These are phyloP conservation scores for Temnothorax unifasciatus DNA, from an alignment of 2,888 invertebrate genomes.

Conservation along the genomic window DNA sequence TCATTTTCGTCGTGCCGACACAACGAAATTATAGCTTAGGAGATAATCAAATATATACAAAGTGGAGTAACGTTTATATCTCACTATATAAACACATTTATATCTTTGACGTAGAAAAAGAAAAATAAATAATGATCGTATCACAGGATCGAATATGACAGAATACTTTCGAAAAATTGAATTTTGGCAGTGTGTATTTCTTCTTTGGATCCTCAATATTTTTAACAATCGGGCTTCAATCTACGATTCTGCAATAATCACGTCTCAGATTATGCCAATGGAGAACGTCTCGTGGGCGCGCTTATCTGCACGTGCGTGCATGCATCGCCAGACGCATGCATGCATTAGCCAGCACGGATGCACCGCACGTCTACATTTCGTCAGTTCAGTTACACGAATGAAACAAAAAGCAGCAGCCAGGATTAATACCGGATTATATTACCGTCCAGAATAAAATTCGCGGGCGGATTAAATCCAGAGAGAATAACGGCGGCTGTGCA, in stretches of 20 bases:
- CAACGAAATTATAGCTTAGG: background rate
- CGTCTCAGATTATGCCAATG: background rate
- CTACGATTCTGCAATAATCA: background rate
- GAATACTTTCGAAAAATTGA: background rate
- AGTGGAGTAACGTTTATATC: background rate
- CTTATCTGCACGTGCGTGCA: conserved; percentile 1
- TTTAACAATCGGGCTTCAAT: background rate
- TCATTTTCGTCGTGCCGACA: conserved; percentile 6
- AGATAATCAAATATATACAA: conserved; percentile 1
- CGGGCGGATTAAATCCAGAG: conserved; percentile 54
- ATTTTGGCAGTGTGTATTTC: background rate
- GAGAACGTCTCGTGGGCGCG: background rate
- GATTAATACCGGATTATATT: conserved; percentile 60
- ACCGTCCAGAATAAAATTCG: conserved; percentile 50
- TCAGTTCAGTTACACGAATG: conserved; percentile 27
- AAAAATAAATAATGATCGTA: background rate
- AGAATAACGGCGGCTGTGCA: conserved; percentile 1
- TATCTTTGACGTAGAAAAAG: background rate
- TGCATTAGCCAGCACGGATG: background rate
- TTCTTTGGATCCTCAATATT: background rate
- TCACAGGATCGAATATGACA: background rate
- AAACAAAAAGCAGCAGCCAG: conserved; percentile 17
- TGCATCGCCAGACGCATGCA: background rate
- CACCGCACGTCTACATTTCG: conserved; percentile 8
- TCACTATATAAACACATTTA: background rate